Conservation (phyloP, 2,113 vertebrate species). For the Ornithorhynchus anatinus region DNA sequence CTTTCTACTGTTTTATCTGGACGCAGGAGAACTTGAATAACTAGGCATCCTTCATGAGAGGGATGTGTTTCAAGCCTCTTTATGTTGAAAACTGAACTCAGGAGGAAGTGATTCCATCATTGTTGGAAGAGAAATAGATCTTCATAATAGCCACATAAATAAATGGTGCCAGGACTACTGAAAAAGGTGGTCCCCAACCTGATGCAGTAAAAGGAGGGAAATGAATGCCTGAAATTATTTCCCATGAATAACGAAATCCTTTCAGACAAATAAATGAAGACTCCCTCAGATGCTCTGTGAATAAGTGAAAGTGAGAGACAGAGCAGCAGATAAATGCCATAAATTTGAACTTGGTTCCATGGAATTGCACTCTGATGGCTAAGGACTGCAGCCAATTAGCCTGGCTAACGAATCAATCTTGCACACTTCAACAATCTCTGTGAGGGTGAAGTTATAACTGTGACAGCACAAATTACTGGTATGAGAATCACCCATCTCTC, state of each 20-base stretch:
- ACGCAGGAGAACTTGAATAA: too few species aligned
- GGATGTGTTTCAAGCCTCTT: background rate
- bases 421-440: background rate
- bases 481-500: slow-evolving; percentile 5
- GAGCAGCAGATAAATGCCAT: background rate
- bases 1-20: too few species aligned
- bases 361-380: slow-evolving; percentile 32
- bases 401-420: slow-evolving; percentile 10
- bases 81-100: background rate
- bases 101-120: background rate
- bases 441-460: background rate
- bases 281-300: background rate
- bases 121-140: background rate
- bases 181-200: background rate
- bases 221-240: background rate
- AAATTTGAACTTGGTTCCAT: slow-evolving; percentile 27
- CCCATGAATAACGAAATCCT: slow-evolving; percentile 9
- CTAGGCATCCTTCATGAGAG: background rate
- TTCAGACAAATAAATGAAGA: slow-evolving; percentile 12
- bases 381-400: slow-evolving; percentile 42
- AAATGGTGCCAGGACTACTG: background rate
- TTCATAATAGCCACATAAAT: slow-evolving; percentile 7
- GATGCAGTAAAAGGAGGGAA: background rate
- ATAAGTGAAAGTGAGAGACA: slow-evolving; percentile 31
- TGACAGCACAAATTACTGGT: background rate